Evolutionary conservation across 1,140 invertebrate species (phyloP).

Genomic region (Oedothorax gibbosus): DNA sequence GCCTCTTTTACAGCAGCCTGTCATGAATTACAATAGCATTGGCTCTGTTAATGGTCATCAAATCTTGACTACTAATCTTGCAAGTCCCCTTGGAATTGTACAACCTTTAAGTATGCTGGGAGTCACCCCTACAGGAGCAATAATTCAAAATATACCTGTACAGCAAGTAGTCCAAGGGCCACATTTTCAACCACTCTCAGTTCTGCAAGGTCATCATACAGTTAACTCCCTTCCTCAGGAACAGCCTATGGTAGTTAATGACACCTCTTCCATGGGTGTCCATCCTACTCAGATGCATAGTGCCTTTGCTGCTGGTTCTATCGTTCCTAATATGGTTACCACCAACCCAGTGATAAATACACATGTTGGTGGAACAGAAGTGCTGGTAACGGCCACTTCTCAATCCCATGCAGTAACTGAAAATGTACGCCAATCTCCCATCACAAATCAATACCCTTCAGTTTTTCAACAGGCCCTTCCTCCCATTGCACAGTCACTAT

Average conservation of each 20-base stretch:
- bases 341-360: conserved; percentile 56
- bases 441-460: conserved; percentile 36
- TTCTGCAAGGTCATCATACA: conserved; percentile 53
- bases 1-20: conserved; percentile 53
- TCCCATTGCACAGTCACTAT: conserved; percentile 50
- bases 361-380: conserved; percentile 52
- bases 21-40: conserved; percentile 59
- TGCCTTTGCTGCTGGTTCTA: conserved; percentile 62
- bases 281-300: conserved; percentile 60
- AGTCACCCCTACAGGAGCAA: conserved; percentile 51
- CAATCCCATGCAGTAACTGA: conserved; percentile 42
- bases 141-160: conserved; percentile 61
- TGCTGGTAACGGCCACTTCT: conserved; percentile 31
- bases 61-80: conserved; percentile 51
- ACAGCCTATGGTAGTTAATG: conserved; percentile 60
- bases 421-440: conserved; percentile 2
- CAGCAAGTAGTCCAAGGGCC: conserved; percentile 59
- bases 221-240: conserved; percentile 57
- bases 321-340: conserved; percentile 61
- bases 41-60: conserved; percentile 52
- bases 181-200: conserved; percentile 57
- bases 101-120: conserved; percentile 60
- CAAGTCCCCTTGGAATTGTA: conserved; percentile 58
- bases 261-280: conserved; percentile 51
- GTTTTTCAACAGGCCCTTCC: conserved; percentile 46